Percentiles rank a stretch among this genome's conserved stretches.
Evolutionary conservation across 2,113 vertebrate species (phyloP).

Genomic region (Pelusios castaneus): DNA sequence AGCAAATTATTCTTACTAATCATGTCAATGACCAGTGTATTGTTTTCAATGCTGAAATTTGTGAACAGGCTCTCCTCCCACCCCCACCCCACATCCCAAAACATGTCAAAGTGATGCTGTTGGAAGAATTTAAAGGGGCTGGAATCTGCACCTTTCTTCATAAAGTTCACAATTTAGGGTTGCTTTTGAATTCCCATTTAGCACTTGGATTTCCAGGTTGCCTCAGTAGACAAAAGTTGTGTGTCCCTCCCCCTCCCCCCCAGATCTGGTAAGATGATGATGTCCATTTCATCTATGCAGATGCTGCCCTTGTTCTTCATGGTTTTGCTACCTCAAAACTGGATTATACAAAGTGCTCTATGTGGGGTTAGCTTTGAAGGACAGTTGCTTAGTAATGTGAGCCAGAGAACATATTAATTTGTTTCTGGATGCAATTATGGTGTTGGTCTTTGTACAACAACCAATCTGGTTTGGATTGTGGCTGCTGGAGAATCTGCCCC

Average conservation of each 20-base stretch:
- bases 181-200: background rate
- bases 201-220: background rate
- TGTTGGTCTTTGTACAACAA: background rate
- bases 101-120: background rate
- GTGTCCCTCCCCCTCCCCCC: background rate
- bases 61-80: background rate
- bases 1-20: background rate
- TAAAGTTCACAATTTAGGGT: background rate
- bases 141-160: background rate
- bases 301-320: background rate
- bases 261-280: background rate
- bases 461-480: background rate
- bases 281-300: background rate
- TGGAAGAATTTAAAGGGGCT: background rate
- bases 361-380: background rate
- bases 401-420: background rate
- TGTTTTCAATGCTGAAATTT: background rate
- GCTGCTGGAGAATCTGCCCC: background rate
- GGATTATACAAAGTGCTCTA: background rate
- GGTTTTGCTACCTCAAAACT: background rate
- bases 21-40: background rate
- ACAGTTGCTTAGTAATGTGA: background rate
- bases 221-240: background rate
- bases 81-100: too few relatives aligned
- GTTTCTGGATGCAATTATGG: background rate